phyloP scores from a whole-genome alignment of 2,888 invertebrate species.

The Sphaerophoria rueppellii region DNA sequence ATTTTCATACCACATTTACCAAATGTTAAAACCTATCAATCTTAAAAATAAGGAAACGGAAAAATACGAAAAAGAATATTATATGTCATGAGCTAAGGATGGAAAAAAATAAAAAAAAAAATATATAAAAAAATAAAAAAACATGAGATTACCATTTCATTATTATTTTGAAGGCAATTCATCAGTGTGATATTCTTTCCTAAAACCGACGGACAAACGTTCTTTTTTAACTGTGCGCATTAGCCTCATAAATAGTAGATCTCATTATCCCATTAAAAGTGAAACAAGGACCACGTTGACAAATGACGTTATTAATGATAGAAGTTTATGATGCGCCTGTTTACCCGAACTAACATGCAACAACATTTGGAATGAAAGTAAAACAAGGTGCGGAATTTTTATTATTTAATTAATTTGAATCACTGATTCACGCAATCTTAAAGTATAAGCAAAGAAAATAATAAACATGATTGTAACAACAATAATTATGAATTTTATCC shows the following conservation, averaged over 20 bases:
- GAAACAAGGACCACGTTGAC: conserved; percentile 70
- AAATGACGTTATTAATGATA: conserved; percentile 73
- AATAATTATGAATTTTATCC: conserved; percentile 82
- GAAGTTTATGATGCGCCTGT: conserved; percentile 65
- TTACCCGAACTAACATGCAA: conserved; percentile 24
- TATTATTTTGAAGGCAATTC: conserved; percentile 51
- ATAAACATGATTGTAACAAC: conserved; percentile 82
- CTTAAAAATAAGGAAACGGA: too few relatives aligned
- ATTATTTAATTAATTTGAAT: conserved; percentile 73
- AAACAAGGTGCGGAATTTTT: conserved; percentile 72
- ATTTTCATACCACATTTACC: too few relatives aligned
- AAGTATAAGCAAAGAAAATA: conserved; percentile 74
- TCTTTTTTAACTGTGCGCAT: conserved; percentile 43
- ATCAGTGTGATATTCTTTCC: conserved; percentile 40
- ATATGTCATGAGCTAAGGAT: too few relatives aligned
- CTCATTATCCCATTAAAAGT: conserved; percentile 71
- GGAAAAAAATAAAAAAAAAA: too few relatives aligned
- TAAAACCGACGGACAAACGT: conserved; percentile 23
- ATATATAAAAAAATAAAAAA: not conserved
- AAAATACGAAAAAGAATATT: too few relatives aligned
- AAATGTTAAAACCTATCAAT: too few relatives aligned
- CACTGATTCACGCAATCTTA: conserved; percentile 71
- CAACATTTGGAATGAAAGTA: conserved; percentile 16
- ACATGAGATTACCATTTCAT: conserved; percentile 26
- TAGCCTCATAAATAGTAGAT: conserved; percentile 43